phyloP scores from a whole-genome alignment of 2,113 vertebrate genomes.

The Okapia johnstoni region DNA sequence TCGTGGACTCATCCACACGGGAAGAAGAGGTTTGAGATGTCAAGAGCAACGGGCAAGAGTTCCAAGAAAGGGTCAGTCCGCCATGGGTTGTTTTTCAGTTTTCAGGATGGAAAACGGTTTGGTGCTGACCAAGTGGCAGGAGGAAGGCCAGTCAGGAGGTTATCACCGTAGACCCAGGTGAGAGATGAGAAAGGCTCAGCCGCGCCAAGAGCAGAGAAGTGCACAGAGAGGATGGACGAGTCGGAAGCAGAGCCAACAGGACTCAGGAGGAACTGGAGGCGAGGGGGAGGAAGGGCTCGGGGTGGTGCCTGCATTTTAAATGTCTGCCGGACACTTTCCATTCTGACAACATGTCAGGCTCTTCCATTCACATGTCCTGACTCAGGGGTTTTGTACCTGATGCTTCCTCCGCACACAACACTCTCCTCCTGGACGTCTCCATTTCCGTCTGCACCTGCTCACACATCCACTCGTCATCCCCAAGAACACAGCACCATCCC shows the following conservation, averaged over 20 bases:
- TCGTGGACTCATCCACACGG: accelerated
- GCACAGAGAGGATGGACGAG: accelerated
- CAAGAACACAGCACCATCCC: neutral
- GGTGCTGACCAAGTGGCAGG: neutral
- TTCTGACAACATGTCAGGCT: neutral
- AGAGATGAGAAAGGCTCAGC: neutral
- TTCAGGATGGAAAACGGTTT: neutral
- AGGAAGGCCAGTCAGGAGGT: neutral
- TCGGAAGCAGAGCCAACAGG: neutral
- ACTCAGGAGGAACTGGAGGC: no score
- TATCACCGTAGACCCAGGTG: neutral
- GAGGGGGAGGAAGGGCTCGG: no score
- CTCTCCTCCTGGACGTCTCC: neutral
- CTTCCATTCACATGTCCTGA: neutral
- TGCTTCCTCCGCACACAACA: neutral
- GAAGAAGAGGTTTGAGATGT: neutral
- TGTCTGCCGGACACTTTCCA: neutral
- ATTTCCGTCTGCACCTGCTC: neutral
- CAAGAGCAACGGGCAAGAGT: neutral
- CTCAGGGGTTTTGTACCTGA: neutral
- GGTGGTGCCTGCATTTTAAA: no score
- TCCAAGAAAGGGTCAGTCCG: neutral
- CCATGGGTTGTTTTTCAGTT: neutral
- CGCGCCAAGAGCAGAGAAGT: accelerated
- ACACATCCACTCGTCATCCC: neutral